A percentile compares a stretch with the other conserved stretches of the same genome.
phyloP scores from a whole-genome alignment of 1,140 invertebrate species.

The Drosophila neocordata region DNA sequence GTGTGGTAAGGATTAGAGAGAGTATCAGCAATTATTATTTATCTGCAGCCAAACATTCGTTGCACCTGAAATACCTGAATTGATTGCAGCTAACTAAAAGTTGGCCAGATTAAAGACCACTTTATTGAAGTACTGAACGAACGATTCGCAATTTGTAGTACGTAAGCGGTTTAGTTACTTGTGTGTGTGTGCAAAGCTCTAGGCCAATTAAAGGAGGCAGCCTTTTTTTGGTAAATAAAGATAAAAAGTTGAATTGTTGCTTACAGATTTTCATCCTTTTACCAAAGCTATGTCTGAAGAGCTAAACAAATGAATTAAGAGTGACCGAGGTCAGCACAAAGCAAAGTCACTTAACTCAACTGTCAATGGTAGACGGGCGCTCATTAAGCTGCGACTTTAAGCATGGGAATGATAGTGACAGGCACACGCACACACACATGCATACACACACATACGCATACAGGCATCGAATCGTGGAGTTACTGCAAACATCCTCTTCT shows the following conservation, averaged over 20 bases:
- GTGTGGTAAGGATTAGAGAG: conserved; percentile 35
- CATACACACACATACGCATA: conserved; percentile 11
- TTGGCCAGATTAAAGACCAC: conserved; percentile 51
- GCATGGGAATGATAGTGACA: conserved; percentile 61
- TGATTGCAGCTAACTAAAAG: conserved; percentile 2
- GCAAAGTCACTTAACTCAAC: conserved; percentile 64
- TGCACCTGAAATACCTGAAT: conserved; percentile 20
- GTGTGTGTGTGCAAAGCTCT: neutral
- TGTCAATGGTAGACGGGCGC: conserved; percentile 74
- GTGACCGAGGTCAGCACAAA: conserved; percentile 15
- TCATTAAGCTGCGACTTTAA: conserved; percentile 74
- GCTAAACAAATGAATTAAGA: conserved; percentile 45
- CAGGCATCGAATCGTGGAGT: conserved; percentile 26
- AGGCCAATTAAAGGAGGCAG: neutral
- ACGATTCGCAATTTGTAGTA: neutral
- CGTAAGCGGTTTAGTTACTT: conserved; percentile 1
- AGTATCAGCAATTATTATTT: conserved; percentile 64
- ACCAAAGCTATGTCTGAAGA: conserved; percentile 40
- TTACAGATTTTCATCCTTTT: neutral
- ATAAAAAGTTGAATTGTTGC: too few relatives aligned
- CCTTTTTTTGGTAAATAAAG: too few relatives aligned
- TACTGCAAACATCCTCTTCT: conserved; percentile 37
- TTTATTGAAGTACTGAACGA: neutral
- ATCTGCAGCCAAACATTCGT: conserved; percentile 51
- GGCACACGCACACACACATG: neutral